These are phyloP conservation scores for Polia nebulosa DNA, from an alignment of 2,888 invertebrate genomes.

Conservation along the genomic window DNA sequence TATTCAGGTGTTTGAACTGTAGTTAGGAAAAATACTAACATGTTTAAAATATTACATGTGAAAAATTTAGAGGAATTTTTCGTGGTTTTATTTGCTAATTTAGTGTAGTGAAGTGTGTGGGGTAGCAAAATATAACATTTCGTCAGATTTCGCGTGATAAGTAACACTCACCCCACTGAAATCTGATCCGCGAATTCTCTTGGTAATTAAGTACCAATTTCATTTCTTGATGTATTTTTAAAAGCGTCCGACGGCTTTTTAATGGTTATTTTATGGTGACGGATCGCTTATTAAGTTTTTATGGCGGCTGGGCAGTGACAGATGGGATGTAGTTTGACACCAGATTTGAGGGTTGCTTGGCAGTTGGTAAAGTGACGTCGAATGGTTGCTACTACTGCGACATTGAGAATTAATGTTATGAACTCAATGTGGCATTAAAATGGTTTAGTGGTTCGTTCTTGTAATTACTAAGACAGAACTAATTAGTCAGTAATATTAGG, in stretches of 20 bases:
- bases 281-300: slow-evolving; percentile 91
- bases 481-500: not conserved
- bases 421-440: slow-evolving; percentile 21
- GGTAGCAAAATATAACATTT: slow-evolving; percentile 62
- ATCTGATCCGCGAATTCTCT: slow-evolving; percentile 88
- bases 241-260: slow-evolving; percentile 90
- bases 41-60: not conserved
- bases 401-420: slow-evolving; percentile 52
- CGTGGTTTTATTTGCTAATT: not conserved
- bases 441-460: not conserved
- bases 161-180: slow-evolving; percentile 80
- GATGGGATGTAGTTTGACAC: slow-evolving; percentile 90
- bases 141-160: slow-evolving; percentile 63
- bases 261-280: slow-evolving; percentile 91
- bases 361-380: slow-evolving; percentile 31
- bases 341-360: slow-evolving; percentile 82
- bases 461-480: not conserved
- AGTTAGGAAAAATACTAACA: not conserved
- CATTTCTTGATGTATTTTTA: slow-evolving; percentile 91
- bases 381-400: slow-evolving; percentile 11
- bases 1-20: not conserved
- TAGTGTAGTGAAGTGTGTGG: slow-evolving; percentile 22
- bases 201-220: slow-evolving; percentile 91
- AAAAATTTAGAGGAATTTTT: not conserved
- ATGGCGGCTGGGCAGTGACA: slow-evolving; percentile 86